Evolutionary conservation across 2,888 invertebrate species (phyloP).

Genomic region (Latrodectus elegans): DNA sequence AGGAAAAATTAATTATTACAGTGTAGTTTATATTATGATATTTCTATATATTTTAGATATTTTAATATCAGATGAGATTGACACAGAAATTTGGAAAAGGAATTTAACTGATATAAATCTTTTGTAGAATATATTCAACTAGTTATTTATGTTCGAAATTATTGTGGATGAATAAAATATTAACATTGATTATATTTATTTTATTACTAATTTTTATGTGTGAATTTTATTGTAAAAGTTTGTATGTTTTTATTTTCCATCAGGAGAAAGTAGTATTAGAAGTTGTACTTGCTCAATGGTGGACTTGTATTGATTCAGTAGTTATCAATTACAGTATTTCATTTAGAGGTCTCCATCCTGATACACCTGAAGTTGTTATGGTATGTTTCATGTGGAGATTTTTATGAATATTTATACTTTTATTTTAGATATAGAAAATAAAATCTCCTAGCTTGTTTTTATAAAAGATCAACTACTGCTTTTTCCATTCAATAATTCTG

Average conservation of each 20-base stretch:
- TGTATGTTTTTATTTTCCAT: slow-evolving; percentile 84
- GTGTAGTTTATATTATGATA: too few relatives aligned
- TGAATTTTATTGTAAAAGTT: neutral
- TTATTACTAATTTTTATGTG: neutral
- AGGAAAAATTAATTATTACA: too few relatives aligned
- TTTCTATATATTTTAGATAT: too few relatives aligned
- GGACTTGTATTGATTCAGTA: slow-evolving; percentile 91
- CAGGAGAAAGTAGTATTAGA: slow-evolving; percentile 89
- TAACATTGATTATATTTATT: too few relatives aligned
- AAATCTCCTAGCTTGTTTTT: neutral
- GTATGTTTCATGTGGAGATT: slow-evolving; percentile 75
- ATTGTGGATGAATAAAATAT: too few relatives aligned
- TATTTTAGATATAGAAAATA: neutral
- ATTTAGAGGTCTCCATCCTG: slow-evolving; percentile 88
- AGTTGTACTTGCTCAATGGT: slow-evolving; percentile 93
- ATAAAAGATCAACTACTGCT: too few relatives aligned
- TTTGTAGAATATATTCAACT: too few relatives aligned
- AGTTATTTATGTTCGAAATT: too few relatives aligned
- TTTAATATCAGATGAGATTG: too few relatives aligned
- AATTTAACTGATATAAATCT: too few relatives aligned
- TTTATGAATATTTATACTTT: neutral
- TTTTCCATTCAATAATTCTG: too few relatives aligned
- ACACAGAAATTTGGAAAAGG: too few relatives aligned
- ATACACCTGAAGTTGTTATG: slow-evolving; percentile 79
- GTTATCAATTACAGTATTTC: slow-evolving; percentile 84